These are phyloP conservation scores for Neoarius graeffei DNA, from an alignment of 2,113 vertebrate genomes.

Conservation along the genomic window DNA sequence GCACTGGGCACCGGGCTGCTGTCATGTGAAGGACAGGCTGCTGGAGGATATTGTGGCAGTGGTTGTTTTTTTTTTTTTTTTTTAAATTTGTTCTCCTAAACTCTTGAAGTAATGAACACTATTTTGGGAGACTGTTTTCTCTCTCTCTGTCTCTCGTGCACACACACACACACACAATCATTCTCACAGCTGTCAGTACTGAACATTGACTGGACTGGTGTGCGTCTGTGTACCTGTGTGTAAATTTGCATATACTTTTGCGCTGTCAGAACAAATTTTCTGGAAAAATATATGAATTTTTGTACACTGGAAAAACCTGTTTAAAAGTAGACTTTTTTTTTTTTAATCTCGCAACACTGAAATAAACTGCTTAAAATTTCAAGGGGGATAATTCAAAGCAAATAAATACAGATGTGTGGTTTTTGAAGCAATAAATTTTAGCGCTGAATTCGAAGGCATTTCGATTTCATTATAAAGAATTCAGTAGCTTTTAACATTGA, in stretches of 20 bases:
- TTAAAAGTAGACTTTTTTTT: not conserved
- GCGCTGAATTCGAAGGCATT: not conserved
- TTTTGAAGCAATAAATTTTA: not conserved
- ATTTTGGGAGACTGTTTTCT: conserved; percentile 62
- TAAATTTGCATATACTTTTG: not conserved
- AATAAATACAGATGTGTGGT: not conserved
- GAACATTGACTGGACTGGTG: conserved; percentile 60
- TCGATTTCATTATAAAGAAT: not conserved
- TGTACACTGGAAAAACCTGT: not conserved
- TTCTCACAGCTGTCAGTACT: conserved; percentile 40
- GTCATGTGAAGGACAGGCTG: conserved; percentile 68
- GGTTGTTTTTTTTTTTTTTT: not conserved
- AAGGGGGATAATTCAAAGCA: not conserved
- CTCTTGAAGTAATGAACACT: conserved; percentile 68
- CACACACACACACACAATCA: conserved; percentile 53
- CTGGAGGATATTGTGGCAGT: conserved; percentile 69
- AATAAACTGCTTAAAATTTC: conserved; percentile 6
- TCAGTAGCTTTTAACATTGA: not conserved
- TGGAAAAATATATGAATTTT: not conserved
- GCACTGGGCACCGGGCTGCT: conserved; percentile 31
- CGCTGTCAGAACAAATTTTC: not conserved
- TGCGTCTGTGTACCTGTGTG: not conserved
- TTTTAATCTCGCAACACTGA: not conserved
- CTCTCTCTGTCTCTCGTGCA: conserved; percentile 41
- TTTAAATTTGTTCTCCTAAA: conserved; percentile 59